phyloP scores from a whole-genome alignment of 2,113 vertebrate genomes.

The Desmodus rotundus region DNA sequence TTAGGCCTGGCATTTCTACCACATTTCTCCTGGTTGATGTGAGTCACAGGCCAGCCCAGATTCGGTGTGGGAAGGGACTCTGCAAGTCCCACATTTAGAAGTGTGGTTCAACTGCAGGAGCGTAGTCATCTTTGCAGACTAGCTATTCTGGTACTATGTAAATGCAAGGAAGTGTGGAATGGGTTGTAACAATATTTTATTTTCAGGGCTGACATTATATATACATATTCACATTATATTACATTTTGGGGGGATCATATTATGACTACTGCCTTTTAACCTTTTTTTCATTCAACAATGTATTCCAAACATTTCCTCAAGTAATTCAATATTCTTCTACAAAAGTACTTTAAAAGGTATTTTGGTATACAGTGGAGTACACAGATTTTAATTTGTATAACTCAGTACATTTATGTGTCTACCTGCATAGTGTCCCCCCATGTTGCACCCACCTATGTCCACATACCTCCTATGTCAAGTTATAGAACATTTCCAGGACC shows the following conservation, averaged over 20 bases:
- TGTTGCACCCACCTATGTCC: not conserved
- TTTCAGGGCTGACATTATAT: not conserved
- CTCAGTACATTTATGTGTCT: not conserved
- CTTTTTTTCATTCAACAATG: not conserved
- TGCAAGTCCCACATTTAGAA: not conserved
- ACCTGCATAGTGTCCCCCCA: not conserved
- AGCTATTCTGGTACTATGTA: not conserved
- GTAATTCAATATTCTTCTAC: not conserved
- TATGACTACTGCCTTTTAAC: not conserved
- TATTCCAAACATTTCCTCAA: not conserved
- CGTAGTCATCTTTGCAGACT: not conserved
- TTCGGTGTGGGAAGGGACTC: not conserved
- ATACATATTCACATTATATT: not conserved
- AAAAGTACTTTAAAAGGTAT: not conserved
- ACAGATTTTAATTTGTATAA: not conserved
- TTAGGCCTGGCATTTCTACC: not conserved
- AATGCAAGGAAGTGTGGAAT: not conserved
- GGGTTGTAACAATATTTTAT: not conserved
- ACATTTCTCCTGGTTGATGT: not conserved
- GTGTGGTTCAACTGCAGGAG: not conserved
- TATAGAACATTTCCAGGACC: not conserved
- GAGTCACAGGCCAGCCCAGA: not conserved
- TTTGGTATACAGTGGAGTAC: not conserved
- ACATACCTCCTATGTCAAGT: not conserved
- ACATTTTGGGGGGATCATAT: not conserved